phyloP scores from a whole-genome alignment of 2,888 invertebrate species.

The Eupeodes latifasciatus region DNA sequence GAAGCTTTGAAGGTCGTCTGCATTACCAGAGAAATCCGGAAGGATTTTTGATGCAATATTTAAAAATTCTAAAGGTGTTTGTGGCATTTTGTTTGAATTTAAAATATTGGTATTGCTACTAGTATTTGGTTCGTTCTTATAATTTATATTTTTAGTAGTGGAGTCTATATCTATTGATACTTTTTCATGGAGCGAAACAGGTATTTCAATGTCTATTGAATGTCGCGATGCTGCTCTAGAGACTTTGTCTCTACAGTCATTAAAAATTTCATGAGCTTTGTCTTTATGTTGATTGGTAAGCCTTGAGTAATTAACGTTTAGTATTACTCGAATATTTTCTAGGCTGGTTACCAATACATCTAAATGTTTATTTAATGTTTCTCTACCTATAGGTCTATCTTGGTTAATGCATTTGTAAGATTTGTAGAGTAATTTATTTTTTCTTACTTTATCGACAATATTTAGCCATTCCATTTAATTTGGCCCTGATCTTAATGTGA shows the following conservation, averaged over 20 bases:
- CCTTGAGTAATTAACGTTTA: background rate
- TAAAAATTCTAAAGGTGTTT: background rate
- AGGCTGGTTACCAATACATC: background rate
- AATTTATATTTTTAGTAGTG: background rate
- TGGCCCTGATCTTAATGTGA: background rate
- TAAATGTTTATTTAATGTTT: background rate
- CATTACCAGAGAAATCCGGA: background rate
- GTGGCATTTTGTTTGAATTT: background rate
- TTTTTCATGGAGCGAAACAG: background rate
- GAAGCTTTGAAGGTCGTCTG: too few relatives aligned
- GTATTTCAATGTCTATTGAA: background rate
- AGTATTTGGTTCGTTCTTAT: background rate
- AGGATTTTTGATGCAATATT: background rate
- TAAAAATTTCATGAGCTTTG: background rate
- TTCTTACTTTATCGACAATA: background rate
- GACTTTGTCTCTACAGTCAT: background rate
- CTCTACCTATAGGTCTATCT: background rate
- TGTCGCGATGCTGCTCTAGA: background rate
- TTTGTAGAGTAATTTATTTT: background rate
- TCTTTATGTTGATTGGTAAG: background rate
- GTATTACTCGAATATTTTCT: background rate
- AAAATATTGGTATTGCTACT: too few relatives aligned
- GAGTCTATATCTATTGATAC: background rate
- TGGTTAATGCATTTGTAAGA: background rate
- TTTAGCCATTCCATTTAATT: background rate